phyloP scores from a whole-genome alignment of 2,797 vertebrate genomes.

The Simalia tracyae region DNA sequence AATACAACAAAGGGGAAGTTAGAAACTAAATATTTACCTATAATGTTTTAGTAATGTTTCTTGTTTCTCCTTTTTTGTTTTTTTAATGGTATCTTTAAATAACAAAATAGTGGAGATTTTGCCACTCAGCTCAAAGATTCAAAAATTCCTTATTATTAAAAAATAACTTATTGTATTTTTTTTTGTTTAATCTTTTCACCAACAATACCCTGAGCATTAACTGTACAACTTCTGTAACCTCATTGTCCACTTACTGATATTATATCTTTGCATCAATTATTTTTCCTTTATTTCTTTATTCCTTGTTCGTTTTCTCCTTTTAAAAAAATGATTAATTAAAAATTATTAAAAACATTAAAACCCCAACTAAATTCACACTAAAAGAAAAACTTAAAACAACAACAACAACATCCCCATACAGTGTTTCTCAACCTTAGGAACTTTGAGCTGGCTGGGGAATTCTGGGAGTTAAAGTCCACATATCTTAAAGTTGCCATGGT shows the following conservation, averaged over 20 bases:
- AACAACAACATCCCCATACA: neutral
- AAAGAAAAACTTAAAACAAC: neutral
- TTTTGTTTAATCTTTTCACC: neutral
- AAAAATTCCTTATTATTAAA: neutral
- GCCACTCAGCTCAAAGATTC: neutral
- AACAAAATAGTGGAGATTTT: neutral
- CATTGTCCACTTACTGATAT: neutral
- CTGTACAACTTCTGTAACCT: neutral
- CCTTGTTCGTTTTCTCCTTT: neutral
- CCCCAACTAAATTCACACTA: neutral
- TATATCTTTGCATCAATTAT: neutral
- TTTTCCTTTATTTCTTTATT: neutral
- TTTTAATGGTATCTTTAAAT: neutral
- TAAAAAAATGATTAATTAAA: neutral
- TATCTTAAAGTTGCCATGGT: no score
- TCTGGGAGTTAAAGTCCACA: no score
- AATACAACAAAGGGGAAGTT: neutral
- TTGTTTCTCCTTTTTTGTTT: neutral
- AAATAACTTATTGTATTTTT: neutral
- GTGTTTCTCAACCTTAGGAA: no score
- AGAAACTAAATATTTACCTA: neutral
- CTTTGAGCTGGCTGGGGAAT: no score
- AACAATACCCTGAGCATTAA: neutral
- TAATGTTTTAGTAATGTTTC: neutral
- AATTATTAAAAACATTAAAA: neutral